Conservation (phyloP, 2,888 invertebrate species). For the Dione juno region DNA sequence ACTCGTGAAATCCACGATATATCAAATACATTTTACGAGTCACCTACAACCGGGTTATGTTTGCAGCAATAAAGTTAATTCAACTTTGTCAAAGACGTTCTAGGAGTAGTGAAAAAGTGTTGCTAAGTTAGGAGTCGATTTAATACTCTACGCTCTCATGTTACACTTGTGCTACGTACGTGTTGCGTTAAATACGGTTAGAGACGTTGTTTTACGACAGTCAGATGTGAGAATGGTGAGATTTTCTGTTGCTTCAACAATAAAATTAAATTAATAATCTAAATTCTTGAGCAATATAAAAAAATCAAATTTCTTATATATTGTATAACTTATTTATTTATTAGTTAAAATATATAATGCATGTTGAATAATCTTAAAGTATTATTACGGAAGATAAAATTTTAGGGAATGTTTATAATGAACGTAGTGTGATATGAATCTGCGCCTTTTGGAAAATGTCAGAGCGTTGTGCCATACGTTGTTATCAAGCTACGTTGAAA, state of each 20-base stretch:
- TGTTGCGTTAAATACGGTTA: not conserved
- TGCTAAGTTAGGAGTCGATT: conserved; percentile 11
- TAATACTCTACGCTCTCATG: conserved; percentile 4
- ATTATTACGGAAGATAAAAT: too few relatives aligned
- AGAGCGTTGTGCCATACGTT: too few relatives aligned
- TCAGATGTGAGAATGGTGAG: not conserved
- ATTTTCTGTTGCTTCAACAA: not conserved
- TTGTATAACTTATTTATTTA: too few relatives aligned
- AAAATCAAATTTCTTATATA: too few relatives aligned
- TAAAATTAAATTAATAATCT: not conserved
- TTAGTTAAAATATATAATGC: too few relatives aligned
- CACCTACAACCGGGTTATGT: conserved; percentile 32
- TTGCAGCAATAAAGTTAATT: conserved; percentile 34
- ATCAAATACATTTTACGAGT: conserved; percentile 41
- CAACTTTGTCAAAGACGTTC: conserved; percentile 31
- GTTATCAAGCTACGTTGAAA: too few relatives aligned
- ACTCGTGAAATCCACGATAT: conserved; percentile 36
- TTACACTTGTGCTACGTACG: not conserved
- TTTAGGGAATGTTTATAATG: too few relatives aligned
- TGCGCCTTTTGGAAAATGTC: too few relatives aligned
- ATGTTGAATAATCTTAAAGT: too few relatives aligned
- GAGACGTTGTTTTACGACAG: conserved; percentile 3
- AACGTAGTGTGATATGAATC: too few relatives aligned
- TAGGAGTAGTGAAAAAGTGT: conserved; percentile 2
- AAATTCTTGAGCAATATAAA: not conserved